Percentiles rank a stretch among this genome's conserved stretches.
These are phyloP conservation scores for Percopsis transmontana DNA, from an alignment of 2,113 vertebrate species.

Conservation along the genomic window DNA sequence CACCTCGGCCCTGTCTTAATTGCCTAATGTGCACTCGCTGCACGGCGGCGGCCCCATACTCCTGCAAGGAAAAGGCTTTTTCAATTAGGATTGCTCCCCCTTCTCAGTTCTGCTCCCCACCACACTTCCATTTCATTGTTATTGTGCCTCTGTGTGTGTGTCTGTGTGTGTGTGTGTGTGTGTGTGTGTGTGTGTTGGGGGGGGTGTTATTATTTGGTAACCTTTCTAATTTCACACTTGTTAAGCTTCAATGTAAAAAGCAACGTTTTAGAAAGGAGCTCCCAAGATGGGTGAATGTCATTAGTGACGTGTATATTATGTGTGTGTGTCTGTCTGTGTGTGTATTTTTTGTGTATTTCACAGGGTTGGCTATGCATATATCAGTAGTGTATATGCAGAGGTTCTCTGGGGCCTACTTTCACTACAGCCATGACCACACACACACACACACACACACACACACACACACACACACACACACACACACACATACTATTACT, in stretches of 20 bases:
- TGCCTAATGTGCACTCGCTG: constrained; percentile 53
- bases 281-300: constrained; percentile 67
- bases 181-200: constrained; percentile 9
- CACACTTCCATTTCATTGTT: constrained; percentile 39
- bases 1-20: constrained; percentile 55
- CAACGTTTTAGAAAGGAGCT: constrained; percentile 70
- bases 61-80: constrained; percentile 71
- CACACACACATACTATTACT: constrained; percentile 8
- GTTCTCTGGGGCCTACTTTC: constrained; percentile 25
- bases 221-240: constrained; percentile 83
- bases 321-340: constrained; percentile 12
- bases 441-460: neutral
- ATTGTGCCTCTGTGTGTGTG: constrained; percentile 28
- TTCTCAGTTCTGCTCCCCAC: constrained; percentile 42
- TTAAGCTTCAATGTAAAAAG: constrained; percentile 78
- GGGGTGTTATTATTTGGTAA: constrained; percentile 66
- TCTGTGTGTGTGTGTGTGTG: constrained; percentile 8
- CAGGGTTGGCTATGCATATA: constrained; percentile 25
- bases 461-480: neutral
- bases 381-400: constrained; percentile 39
- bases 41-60: constrained; percentile 55
- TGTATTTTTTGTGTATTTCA: neutral
- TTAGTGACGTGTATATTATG: constrained; percentile 40
- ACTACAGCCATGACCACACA: neutral
- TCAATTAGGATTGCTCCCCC: constrained; percentile 72